Base-by-base conservation (phyloP, 2,113 vertebrate genomes). In the Ctenomys sociabilis region DNA sequence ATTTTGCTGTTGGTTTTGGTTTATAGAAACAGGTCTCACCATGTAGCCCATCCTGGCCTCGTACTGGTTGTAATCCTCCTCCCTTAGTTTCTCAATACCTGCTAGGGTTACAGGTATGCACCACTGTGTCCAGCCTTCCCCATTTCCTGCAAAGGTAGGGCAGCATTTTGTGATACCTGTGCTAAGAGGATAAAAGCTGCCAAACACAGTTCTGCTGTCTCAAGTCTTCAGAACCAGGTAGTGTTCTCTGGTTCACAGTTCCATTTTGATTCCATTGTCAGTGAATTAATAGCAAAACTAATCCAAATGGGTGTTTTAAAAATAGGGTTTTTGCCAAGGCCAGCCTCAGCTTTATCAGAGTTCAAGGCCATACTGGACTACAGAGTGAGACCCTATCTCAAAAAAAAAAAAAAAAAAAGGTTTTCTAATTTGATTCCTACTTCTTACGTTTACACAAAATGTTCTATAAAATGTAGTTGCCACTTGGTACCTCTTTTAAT, bases 401-500 rank as follows among this genome's bases (percentile, higher is more conserved):
- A 28, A 28, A 28, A 64, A 63, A 26, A 61, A 61, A 22, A 61
- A 61, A 66, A 66, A 13, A 66, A 66, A 30, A 32, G 28, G 17
- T n/a, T 40, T 72, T 77, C 26, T 28, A 75, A 66, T 83, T 89
- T 85, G 13, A 59, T 91, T 77, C 28, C 32, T 28, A 26, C 89
- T 94, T 84, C 45, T 90, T 40, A 40, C 52, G n/a, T 89, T 92
- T 91, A 88, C 81, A 19, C 22, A 94, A 92, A 85, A 61, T 91
- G 21, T 96, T 91, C 40, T 90, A 0, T 80, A 92, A 88, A n/a
- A 87, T 94, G 54, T 57, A 28, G n/a, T 93, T 91, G 59, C 26
- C 81, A 82, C 66, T 88, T 94, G 66, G 63, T 91, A 75, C 73
- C 57, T 72, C 61, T 94, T 95, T 96, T 70, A 21, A 22, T 87